A percentile compares a stretch with the other conserved stretches of the same genome.
Conservation (phyloP, 2,113 vertebrate species). For the Lampris megalopsis region DNA sequence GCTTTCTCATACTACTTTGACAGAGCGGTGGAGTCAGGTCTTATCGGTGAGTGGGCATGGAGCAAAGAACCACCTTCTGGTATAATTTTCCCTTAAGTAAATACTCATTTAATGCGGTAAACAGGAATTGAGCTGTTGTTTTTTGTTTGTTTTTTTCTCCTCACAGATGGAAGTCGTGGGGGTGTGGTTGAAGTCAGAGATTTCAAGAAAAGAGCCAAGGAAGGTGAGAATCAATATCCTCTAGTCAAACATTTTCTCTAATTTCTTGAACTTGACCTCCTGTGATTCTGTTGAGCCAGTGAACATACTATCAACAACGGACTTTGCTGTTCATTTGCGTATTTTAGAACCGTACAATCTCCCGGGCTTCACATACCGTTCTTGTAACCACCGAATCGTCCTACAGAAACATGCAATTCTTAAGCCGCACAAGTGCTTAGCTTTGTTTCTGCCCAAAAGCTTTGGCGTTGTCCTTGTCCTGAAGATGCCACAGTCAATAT, state of each 20-base stretch:
- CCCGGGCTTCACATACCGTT: constrained; percentile 64
- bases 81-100: constrained; percentile 28
- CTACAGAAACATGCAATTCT: constrained; percentile 51
- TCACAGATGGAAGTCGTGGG: constrained; percentile 89
- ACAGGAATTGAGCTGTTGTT: constrained; percentile 24
- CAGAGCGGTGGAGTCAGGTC: constrained; percentile 89
- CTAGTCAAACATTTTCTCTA: constrained; percentile 27
- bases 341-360: constrained; percentile 60
- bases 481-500: too few relatives aligned
- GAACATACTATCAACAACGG: constrained; percentile 60
- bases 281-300: constrained; percentile 39
- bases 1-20: constrained; percentile 98
- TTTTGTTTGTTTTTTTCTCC: constrained; percentile 45
- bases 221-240: constrained; percentile 84
- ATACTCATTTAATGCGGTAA: constrained; percentile 46
- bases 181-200: constrained; percentile 92
- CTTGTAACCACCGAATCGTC: constrained; percentile 41
- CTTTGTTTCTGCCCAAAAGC: constrained; percentile 54
- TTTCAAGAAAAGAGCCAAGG: constrained; percentile 94
- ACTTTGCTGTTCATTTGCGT: constrained; percentile 56
- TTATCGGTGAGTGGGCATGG: constrained; percentile 88
- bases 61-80: constrained; percentile 19
- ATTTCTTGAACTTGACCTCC: constrained; percentile 35
- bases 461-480: constrained; percentile 19
- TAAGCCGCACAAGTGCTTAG: constrained; percentile 44